These are phyloP conservation scores for Scaptodrosophila lebanonensis DNA, from an alignment of 1,140 invertebrate species.

Conservation along the genomic window DNA sequence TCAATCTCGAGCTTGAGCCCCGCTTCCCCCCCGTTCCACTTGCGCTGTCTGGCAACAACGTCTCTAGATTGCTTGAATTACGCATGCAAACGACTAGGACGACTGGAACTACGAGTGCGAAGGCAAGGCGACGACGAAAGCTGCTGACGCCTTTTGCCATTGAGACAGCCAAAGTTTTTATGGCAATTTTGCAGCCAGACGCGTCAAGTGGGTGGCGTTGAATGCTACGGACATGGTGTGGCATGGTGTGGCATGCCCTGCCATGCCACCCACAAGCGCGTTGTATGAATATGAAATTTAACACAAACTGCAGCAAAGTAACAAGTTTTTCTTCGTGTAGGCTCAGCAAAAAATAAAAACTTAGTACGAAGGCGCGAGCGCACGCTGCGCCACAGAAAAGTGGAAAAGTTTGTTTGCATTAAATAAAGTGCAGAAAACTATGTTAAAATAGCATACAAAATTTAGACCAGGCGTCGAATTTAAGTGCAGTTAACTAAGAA, in stretches of 20 bases:
- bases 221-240: background rate
- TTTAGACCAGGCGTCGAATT: too few relatives aligned
- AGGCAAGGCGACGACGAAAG: conserved; percentile 36
- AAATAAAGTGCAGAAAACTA: conserved; percentile 19
- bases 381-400: conserved; percentile 27
- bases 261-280: background rate
- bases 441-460: conserved; percentile 26
- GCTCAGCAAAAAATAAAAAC: background rate
- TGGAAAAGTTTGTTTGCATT: conserved; percentile 49
- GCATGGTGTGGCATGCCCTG: too few relatives aligned
- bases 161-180: conserved; percentile 70
- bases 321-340: conserved; percentile 28
- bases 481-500: conserved; percentile 8
- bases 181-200: conserved; percentile 60
- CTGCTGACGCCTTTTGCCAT: conserved; percentile 64
- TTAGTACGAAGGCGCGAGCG: conserved; percentile 36
- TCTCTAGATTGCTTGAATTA: conserved; percentile 46
- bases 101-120: background rate
- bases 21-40: conserved; percentile 6
- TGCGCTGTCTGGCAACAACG: conserved; percentile 39
- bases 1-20: background rate
- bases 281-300: conserved; percentile 48
- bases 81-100: conserved; percentile 41
- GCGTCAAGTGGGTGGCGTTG: conserved; percentile 27
- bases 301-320: conserved; percentile 53